These are phyloP conservation scores for Heteromyza rotundicornis DNA, from an alignment of 2,888 invertebrate genomes.

Conservation along the genomic window DNA sequence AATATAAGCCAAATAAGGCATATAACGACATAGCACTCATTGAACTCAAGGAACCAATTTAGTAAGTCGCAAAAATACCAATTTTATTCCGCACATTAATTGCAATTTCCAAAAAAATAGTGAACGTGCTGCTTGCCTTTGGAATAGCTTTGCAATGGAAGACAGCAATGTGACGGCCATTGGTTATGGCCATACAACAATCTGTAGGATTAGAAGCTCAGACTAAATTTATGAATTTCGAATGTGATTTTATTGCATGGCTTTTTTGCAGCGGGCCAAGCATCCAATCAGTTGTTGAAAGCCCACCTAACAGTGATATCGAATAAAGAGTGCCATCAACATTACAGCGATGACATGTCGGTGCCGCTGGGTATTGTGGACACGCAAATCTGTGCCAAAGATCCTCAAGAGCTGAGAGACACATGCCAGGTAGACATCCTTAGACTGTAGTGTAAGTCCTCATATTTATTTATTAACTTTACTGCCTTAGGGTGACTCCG, in stretches of 20 bases:
- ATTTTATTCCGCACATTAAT: too few relatives aligned
- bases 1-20: slow-evolving; percentile 64
- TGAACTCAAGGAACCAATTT: slow-evolving; percentile 55
- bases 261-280: slow-evolving; percentile 8
- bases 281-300: slow-evolving; percentile 44
- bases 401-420: slow-evolving; percentile 24
- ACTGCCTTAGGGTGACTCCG: slow-evolving; percentile 32
- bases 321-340: slow-evolving; percentile 14
- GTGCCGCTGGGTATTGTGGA: slow-evolving; percentile 20
- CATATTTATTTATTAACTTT: not conserved
- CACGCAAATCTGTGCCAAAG: slow-evolving; percentile 30
- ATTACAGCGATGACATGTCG: slow-evolving; percentile 12
- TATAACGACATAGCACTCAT: slow-evolving; percentile 75
- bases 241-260: too few relatives aligned
- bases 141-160: slow-evolving; percentile 47
- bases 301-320: slow-evolving; percentile 34
- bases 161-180: slow-evolving; percentile 64
- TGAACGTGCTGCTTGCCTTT: slow-evolving; percentile 69
- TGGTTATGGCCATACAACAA: slow-evolving; percentile 68
- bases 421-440: slow-evolving; percentile 28
- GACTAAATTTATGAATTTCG: too few relatives aligned
- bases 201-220: too few relatives aligned
- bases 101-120: too few relatives aligned
- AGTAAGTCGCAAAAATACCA: slow-evolving; percentile 45
- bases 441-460: not conserved